Base-by-base conservation (phyloP, 92 coral and sea anemone genomes). In the Actinernus sp. region DNA sequence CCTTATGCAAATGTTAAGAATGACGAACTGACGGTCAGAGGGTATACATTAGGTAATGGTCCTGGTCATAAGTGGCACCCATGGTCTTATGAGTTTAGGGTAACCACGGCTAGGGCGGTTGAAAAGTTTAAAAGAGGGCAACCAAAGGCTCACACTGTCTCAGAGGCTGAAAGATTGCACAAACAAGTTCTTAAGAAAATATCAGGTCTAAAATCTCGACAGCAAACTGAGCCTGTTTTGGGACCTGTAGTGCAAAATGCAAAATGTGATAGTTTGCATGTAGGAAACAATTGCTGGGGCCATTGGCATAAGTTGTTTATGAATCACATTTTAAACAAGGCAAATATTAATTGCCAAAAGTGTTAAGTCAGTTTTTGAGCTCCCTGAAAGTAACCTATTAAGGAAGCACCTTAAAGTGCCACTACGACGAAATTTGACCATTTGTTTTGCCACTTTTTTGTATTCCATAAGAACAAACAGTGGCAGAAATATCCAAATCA, bases 211-310 rank as follows among this genome's bases (percentile, higher is more conserved):
- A 69, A 84, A 38, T 69, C 90, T 23, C 61, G 84, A 44, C 84
- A 84, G 50, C 79, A 68, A 63, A 43, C 40, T 76, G 81, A 84
- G 73, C 66, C 90, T 58, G 20, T 84, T 54, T 62, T 69, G 37
- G 90, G 90, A 5, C 89, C 84, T 0, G 22, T 83, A 29, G 75
- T 74, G 34, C 84, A 68, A 36, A 55, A 74, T 55, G 68, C 79
- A 22, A 83, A 83, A 50, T 61, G 73, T 53, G 84, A 83, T 21
- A 83, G 63, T 43, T 81, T 84, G 3, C 91, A 76, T 50, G 65
- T 87, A 33, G 80, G 84, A 21, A 86, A 74, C 65, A 80, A 80
- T 53, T 80, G 88, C 38, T 80, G 88, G 93, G 70, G 87, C 52
- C 92, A 86, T 44, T 79, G 92, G 87, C 79, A 79, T 58, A 68